Conservation (phyloP, 2,797 vertebrate genomes). For the Loriculus beryllinus region DNA sequence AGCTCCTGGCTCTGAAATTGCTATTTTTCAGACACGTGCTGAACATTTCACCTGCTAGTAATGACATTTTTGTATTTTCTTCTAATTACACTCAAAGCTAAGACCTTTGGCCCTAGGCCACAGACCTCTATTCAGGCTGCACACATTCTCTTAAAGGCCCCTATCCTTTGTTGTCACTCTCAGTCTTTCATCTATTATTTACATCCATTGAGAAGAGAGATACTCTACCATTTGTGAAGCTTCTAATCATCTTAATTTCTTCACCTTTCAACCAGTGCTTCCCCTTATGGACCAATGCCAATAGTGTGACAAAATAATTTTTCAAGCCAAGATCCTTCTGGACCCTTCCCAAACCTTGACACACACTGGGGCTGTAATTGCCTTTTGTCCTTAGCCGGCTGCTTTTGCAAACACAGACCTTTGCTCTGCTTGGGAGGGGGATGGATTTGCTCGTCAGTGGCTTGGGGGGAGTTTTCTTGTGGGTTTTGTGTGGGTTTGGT, state of each 20-base stretch:
- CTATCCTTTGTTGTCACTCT: constrained; percentile 79
- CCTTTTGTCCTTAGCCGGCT: constrained; percentile 3
- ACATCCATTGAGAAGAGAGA: constrained; percentile 76
- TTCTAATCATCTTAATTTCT: constrained; percentile 81
- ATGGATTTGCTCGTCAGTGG: background rate
- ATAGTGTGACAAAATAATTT: constrained; percentile 78
- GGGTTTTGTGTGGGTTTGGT: background rate
- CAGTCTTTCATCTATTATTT: constrained; percentile 82
- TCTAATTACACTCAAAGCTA: constrained; percentile 79
- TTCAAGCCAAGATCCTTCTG: constrained; percentile 40
- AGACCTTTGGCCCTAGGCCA: constrained; percentile 78
- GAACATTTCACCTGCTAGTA: constrained; percentile 83
- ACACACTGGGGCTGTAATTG: background rate
- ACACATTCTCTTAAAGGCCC: constrained; percentile 78
- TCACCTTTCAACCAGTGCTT: constrained; percentile 69
- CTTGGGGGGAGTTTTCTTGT: background rate
- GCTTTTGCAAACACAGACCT: constrained; percentile 48
- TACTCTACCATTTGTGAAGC: constrained; percentile 74
- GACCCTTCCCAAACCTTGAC: constrained; percentile 16
- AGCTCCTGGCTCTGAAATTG: constrained; percentile 74
- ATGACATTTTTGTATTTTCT: constrained; percentile 85
- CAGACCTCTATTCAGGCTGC: constrained; percentile 75
- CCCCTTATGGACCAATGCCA: constrained; percentile 67
- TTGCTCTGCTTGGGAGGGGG: background rate
- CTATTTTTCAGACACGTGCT: constrained; percentile 78